Evolutionary conservation across 2,113 vertebrate species (phyloP).

Genomic region (Epinephelus fuscoguttatus): DNA sequence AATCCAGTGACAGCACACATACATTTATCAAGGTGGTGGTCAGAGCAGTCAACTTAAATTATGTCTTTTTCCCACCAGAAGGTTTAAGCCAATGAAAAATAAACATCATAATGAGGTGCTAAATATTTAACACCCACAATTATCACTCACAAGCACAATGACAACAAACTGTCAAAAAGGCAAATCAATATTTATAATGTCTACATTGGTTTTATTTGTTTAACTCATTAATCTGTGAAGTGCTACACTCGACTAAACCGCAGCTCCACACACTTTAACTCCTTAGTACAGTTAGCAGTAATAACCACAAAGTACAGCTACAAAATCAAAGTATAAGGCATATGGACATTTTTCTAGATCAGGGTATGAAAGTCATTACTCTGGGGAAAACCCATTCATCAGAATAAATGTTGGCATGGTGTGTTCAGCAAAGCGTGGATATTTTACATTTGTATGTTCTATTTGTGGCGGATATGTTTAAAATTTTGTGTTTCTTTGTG

Average conservation of each 20-base stretch:
- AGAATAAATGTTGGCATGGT: no score
- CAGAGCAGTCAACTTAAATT: background rate
- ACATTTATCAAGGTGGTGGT: constrained; percentile 7
- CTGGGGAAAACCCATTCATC: no score
- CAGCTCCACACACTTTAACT: background rate
- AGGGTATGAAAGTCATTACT: no score
- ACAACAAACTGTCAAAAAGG: background rate
- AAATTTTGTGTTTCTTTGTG: no score
- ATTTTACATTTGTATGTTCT: no score
- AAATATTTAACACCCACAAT: constrained; percentile 9
- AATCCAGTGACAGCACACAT: no score
- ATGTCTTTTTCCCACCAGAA: background rate
- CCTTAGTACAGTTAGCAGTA: background rate
- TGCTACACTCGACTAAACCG: background rate
- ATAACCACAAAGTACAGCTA: background rate
- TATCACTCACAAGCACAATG: background rate
- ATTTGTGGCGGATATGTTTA: no score
- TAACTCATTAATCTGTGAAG: background rate
- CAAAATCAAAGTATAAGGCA: no score
- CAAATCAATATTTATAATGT: background rate
- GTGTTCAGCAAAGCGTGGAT: no score
- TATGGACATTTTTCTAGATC: no score
- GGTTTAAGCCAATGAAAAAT: constrained; percentile 13
- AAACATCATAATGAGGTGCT: constrained; percentile 15
- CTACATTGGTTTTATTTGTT: background rate